phyloP scores from a whole-genome alignment of 2,113 vertebrate genomes.

The Myxocyprinus asiaticus region DNA sequence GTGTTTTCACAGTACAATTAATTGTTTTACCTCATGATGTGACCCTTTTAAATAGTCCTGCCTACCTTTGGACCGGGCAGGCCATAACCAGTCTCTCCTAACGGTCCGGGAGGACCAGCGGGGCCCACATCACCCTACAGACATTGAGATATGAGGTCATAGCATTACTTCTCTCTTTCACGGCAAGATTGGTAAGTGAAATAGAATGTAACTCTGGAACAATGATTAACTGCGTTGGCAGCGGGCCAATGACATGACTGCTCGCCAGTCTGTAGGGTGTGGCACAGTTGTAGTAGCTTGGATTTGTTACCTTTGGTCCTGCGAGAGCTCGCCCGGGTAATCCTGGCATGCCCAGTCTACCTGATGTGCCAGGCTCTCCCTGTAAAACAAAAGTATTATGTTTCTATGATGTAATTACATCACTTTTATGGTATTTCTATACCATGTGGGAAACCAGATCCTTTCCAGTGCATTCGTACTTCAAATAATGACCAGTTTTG shows the following conservation, averaged over 20 bases:
- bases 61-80: conserved; percentile 87
- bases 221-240: conserved; percentile 30
- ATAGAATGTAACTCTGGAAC: conserved; percentile 4
- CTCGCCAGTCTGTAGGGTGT: conserved; percentile 38
- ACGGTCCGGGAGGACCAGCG: conserved; percentile 77
- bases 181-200: conserved; percentile 29
- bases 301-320: conserved; percentile 82
- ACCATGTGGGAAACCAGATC: neutral
- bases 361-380: conserved; percentile 85
- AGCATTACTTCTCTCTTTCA: conserved; percentile 26
- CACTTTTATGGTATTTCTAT: neutral
- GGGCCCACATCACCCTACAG: conserved; percentile 83
- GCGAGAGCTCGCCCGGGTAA: conserved; percentile 81
- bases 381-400: conserved; percentile 59
- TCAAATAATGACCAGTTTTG: neutral
- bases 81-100: conserved; percentile 86
- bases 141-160: conserved; percentile 49
- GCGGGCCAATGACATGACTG: conserved; percentile 19
- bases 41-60: neutral
- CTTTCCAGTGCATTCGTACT: neutral
- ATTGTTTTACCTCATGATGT: too few species aligned
- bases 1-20: too few species aligned
- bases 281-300: conserved; percentile 18
- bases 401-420: neutral
- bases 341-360: conserved; percentile 81